Evolutionary conservation across 1,140 invertebrate species (phyloP).

Genomic region (Notospermus geniculatus): DNA sequence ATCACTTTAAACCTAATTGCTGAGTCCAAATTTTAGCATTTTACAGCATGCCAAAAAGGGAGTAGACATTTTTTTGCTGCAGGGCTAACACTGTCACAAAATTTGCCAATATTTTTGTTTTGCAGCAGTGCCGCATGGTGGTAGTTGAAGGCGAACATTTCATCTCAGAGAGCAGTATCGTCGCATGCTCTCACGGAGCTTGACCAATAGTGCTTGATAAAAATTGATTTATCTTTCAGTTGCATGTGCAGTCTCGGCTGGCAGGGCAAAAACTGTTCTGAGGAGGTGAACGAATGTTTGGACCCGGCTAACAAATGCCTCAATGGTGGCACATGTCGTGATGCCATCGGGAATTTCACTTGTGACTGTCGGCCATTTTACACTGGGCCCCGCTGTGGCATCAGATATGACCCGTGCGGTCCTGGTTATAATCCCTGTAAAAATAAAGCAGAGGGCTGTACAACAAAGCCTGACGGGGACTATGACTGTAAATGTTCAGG

Average conservation of each 20-base stretch:
- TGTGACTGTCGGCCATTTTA: constrained; percentile 38
- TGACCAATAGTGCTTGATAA: no score
- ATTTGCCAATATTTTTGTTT: no score
- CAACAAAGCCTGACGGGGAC: not conserved
- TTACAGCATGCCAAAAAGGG: no score
- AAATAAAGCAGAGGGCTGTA: not conserved
- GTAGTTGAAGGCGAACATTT: no score
- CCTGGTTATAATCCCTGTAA: not conserved
- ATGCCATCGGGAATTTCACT: constrained; percentile 27
- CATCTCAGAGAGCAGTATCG: no score
- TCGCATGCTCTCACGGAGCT: no score
- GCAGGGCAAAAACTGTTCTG: not conserved
- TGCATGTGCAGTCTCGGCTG: constrained; percentile 67
- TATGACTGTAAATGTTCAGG: constrained; percentile 12
- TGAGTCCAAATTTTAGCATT: no score
- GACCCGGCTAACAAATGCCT: constrained; percentile 23
- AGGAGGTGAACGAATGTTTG: constrained; percentile 10
- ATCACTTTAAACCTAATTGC: no score
- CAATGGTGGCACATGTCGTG: constrained; percentile 34
- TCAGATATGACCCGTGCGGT: not conserved
- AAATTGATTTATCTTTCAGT: constrained; percentile 46
- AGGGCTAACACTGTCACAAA: no score
- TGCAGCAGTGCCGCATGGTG: no score
- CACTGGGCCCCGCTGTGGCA: constrained; percentile 27
- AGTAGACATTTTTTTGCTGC: no score